phyloP scores from a whole-genome alignment of 2,113 vertebrate species.

The Pholis gunnellus region DNA sequence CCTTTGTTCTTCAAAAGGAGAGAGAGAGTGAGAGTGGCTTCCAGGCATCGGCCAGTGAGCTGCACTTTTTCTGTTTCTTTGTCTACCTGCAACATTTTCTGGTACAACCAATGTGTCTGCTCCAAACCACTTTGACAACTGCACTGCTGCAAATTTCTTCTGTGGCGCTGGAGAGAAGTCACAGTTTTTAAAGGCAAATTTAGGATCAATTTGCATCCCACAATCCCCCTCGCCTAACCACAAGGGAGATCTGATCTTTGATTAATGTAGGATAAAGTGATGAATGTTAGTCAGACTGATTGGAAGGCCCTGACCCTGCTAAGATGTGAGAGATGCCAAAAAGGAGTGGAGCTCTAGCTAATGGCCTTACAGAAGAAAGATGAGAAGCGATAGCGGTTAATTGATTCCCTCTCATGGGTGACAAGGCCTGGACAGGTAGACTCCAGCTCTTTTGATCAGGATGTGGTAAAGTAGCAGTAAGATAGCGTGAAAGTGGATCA shows the following conservation, averaged over 20 bases:
- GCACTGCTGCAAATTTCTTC: conserved; percentile 1
- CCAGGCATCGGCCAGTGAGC: conserved; percentile 27
- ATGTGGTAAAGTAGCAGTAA: conserved; percentile 56
- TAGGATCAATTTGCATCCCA: conserved; percentile 12
- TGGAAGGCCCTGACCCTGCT: conserved; percentile 35
- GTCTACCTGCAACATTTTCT: conserved; percentile 27
- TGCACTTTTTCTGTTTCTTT: conserved; percentile 25
- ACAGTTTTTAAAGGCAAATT: conserved; percentile 35
- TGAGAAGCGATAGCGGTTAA: conserved; percentile 62
- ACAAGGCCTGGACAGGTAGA: conserved; percentile 58
- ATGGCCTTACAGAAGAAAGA: conserved; percentile 46
- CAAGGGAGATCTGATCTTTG: conserved; percentile 21
- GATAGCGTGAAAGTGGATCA: conserved; percentile 60
- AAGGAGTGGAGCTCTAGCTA: conserved; percentile 35
- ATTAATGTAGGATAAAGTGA: conserved; percentile 40
- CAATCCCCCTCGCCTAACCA: conserved; percentile 24
- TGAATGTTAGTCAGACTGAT: conserved; percentile 27
- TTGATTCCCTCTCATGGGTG: conserved; percentile 69
- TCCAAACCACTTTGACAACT: conserved; percentile 45
- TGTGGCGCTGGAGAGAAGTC: conserved; percentile 18
- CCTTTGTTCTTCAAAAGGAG: conserved; percentile 26
- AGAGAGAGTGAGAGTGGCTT: not conserved
- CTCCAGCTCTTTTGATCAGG: conserved; percentile 61
- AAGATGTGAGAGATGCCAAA: conserved; percentile 10
- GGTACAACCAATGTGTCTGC: conserved; percentile 9